Base-by-base conservation (phyloP, 1,140 invertebrate genomes). In the Temnothorax longispinosus region DNA sequence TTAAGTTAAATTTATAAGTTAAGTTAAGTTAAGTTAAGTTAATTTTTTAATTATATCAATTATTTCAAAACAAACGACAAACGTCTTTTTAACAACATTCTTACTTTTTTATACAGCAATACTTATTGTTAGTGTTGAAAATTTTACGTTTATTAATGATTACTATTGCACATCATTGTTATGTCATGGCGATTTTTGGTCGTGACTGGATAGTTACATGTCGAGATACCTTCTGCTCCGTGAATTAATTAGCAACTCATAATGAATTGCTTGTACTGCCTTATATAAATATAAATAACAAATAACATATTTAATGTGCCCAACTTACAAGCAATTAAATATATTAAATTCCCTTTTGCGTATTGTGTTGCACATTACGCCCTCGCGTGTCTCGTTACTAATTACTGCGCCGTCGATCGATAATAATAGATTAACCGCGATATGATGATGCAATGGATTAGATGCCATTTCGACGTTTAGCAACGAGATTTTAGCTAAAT, bases 221-320 rank as follows among this genome's bases (percentile, higher is more conserved):
- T 13, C n/a, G 15, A n/a, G 13, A 81, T 80, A 54, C n/a, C 41
- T 75, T 74, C 15, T 15, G 15, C 21, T 54, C 4, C n/a, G 32
- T 44, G 47, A 38, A 56, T 32, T 81, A 81, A 81, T 81, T 69
- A 69, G 3, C 44, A 3, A n/a, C 8, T 64, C 4, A 11, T 69
- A 27, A 71, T 54, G 21, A 81, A 38, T 56, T 71, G 47, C 32
- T 35, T 64, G 32, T 67, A 54, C 21, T 56, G 21, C 32, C 21
- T 41, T 81, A n/a, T 81, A n/a, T 27, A 69, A 47, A 69, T 56
- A 54, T 81, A 81, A 69, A 27, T 69, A 81, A 81, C 47, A 80
- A 81, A 67, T 54, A 81, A 56, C n/a, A 5, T 41, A 67, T 67
- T 27, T 54, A 54, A 71, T 56, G 13, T 71, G 10, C 52, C 21